Evolutionary conservation across 1,140 invertebrate genomes (phyloP), one percentile per base, ranked within the genome.

Genomic region (Holotrichia oblita): DNA sequence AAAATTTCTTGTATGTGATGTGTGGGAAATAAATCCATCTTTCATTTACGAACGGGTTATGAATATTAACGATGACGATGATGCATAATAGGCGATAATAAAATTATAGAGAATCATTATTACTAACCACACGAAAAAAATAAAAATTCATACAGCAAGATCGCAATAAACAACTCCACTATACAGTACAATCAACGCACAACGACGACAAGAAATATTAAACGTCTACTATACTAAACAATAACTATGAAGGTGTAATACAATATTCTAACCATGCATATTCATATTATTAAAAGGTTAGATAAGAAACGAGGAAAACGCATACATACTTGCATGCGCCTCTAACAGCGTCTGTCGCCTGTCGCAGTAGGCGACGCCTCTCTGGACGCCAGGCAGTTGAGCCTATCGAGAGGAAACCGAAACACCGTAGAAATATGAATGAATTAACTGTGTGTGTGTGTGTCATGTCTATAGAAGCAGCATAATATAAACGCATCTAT

Each of bases 221-320:
- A 3, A 4, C n/a, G 44, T 12, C 44, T 42, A 48, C 12, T 12
- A 12, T 12, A 48, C n/a, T n/a, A n/a, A n/a, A n/a, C n/a, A n/a
- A n/a, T n/a, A n/a, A n/a, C n/a, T n/a, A n/a, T n/a, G n/a, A n/a
- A n/a, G n/a, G n/a, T n/a, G n/a, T n/a, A n/a, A n/a, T n/a, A n/a
- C n/a, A n/a, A 48, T 48, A 48, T 48, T 48, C 44, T n/a, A 48
- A 48, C n/a, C 44, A 48, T 48, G n/a, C 44, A 48, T 48, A 48
- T 48, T 48, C 44, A 48, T 48, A 48, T 48, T 48, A 10, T 48
- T 48, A 48, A 12, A 48, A 10, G 40, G 8, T 14, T 12, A n/a
- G 7, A 10, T 0, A 48, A 48, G n/a, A 48, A 10, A n/a, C 12
- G 44, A 12, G 12, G n/a, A 48, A 48, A 12, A 0, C 0, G 12